A percentile compares a stretch with the other conserved stretches of the same genome.
These are phyloP conservation scores for Triplophysa rosa DNA, from an alignment of 2,113 vertebrate genomes.

Conservation along the genomic window DNA sequence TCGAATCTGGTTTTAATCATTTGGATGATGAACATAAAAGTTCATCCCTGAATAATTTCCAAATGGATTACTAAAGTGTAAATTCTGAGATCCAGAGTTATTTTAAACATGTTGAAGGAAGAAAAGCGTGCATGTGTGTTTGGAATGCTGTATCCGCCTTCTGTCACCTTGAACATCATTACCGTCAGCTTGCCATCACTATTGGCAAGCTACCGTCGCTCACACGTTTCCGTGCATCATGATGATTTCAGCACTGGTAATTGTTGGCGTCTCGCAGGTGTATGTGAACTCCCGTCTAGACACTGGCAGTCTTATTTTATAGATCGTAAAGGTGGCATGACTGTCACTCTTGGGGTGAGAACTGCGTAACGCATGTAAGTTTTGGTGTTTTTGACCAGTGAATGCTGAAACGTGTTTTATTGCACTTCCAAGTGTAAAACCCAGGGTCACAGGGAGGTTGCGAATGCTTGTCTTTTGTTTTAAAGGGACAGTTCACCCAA, in stretches of 20 bases:
- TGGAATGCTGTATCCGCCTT: not conserved
- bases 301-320: constrained; percentile 36
- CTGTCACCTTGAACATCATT: constrained; percentile 16
- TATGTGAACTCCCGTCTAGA: constrained; percentile 42
- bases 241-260: constrained; percentile 14
- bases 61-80: not conserved
- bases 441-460: constrained; percentile 36
- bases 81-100: not conserved
- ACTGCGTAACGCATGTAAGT: constrained; percentile 24
- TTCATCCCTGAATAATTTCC: not conserved
- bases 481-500: not conserved
- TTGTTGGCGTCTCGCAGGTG: constrained; percentile 25
- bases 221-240: constrained; percentile 14
- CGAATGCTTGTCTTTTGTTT: constrained; percentile 24
- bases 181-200: constrained; percentile 15
- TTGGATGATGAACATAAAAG: constrained; percentile 52
- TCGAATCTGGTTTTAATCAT: constrained; percentile 54
- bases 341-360: constrained; percentile 32
- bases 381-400: constrained; percentile 29
- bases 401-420: constrained; percentile 46
- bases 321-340: constrained; percentile 39
- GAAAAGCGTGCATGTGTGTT: not conserved
- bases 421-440: constrained; percentile 42
- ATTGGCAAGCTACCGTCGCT: constrained; percentile 22
- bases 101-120: not conserved